These are phyloP conservation scores for Myotis davidii DNA, from an alignment of 2,113 vertebrate species.

Conservation along the genomic window DNA sequence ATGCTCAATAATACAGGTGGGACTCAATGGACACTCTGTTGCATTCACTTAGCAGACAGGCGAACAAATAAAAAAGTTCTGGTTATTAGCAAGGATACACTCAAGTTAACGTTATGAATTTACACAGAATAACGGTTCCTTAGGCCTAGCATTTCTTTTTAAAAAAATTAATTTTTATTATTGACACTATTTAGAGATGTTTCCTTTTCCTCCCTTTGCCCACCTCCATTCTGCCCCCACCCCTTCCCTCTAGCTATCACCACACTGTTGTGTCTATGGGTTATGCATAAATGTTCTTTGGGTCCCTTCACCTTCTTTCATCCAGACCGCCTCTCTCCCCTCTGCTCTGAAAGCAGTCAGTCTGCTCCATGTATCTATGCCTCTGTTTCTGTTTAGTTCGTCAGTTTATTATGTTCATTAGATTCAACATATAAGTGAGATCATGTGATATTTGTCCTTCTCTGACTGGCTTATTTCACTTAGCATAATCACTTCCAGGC, in stretches of 20 bases:
- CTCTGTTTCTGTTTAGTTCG: not conserved
- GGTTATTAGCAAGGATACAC: not conserved
- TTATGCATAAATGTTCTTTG: not conserved
- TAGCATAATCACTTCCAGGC: not conserved
- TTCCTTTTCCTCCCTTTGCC: not conserved
- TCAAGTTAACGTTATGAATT: not conserved
- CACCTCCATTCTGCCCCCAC: too few species aligned
- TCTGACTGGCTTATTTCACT: not conserved
- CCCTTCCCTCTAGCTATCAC: not conserved
- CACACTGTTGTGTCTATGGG: not conserved
- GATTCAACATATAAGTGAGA: not conserved
- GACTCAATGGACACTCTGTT: not conserved
- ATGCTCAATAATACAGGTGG: not conserved
- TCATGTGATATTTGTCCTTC: not conserved
- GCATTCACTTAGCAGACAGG: not conserved
- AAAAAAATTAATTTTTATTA: not conserved
- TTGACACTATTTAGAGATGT: not conserved
- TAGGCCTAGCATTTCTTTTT: not conserved
- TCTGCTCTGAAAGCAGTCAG: not conserved
- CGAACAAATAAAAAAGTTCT: not conserved
- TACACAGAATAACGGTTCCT: not conserved
- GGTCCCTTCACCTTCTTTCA: not conserved
- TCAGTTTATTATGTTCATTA: not conserved
- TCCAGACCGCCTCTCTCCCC: not conserved
- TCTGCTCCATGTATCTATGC: not conserved